These are phyloP conservation scores for Helarctos malayanus DNA, from an alignment of 2,797 vertebrate genomes.

Conservation along the genomic window DNA sequence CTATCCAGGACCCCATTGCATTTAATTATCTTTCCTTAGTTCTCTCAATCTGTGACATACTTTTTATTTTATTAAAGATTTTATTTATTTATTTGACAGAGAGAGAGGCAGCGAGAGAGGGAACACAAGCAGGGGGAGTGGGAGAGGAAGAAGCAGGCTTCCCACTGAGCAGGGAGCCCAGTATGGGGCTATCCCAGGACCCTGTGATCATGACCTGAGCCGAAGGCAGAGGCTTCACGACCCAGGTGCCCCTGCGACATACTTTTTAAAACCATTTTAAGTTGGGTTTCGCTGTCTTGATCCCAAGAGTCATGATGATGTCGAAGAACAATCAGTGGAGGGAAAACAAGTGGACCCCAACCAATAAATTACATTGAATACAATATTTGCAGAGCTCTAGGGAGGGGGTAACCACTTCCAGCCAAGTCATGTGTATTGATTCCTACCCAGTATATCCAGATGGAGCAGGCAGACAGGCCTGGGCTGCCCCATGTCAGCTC, in stretches of 20 bases:
- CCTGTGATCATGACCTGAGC: too few species aligned
- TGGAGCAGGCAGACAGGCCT: neutral
- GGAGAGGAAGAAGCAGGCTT: too few species aligned
- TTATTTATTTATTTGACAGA: neutral
- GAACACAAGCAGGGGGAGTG: too few species aligned
- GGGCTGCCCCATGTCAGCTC: neutral
- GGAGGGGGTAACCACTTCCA: neutral
- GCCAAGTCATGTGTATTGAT: neutral
- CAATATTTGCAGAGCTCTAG: neutral
- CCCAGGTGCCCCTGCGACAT: neutral
- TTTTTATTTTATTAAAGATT: neutral
- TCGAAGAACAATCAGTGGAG: neutral
- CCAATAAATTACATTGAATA: neutral
- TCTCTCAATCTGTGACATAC: neutral
- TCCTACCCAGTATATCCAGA: neutral
- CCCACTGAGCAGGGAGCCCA: too few species aligned
- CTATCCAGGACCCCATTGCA: neutral
- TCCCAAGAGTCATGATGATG: neutral
- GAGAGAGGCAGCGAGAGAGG: neutral
- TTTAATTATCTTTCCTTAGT: neutral
- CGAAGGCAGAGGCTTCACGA: too few species aligned
- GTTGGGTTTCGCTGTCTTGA: neutral
- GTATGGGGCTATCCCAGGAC: too few species aligned
- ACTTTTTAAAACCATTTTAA: conserved; percentile 7
- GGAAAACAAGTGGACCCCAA: neutral